Percentiles rank a stretch among this genome's conserved stretches.
Evolutionary conservation across 2,888 invertebrate species (phyloP).

Genomic region (Lepidonotus clava): DNA sequence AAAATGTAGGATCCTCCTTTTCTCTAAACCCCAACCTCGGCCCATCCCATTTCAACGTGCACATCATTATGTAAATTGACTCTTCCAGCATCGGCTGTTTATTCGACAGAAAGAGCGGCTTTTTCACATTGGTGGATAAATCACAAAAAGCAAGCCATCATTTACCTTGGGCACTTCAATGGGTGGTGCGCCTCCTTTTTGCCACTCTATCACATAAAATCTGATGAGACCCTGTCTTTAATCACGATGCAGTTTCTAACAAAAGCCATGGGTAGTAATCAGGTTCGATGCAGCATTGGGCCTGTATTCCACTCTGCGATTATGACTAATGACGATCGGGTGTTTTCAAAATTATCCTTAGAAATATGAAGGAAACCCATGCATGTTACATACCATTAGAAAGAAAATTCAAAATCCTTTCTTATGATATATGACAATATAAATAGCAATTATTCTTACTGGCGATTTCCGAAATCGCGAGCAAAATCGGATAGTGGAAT

Average conservation of each 20-base stretch:
- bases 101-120: conserved; percentile 1
- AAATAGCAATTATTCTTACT: too few species aligned
- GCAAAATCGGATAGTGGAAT: too few species aligned
- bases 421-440: too few species aligned
- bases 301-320: too few species aligned
- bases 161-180: background rate
- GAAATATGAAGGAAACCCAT: too few species aligned
- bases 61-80: conserved; percentile 14
- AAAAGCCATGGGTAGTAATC: background rate
- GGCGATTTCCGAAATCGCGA: too few species aligned
- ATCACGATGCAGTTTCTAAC: background rate
- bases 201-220: background rate
- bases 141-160: background rate
- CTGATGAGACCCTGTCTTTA: background rate
- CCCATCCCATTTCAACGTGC: background rate
- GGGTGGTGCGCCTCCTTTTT: background rate
- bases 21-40: background rate
- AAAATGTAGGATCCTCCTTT: too few species aligned
- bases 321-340: too few species aligned
- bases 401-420: too few species aligned
- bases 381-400: too few species aligned
- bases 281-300: too few species aligned
- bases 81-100: background rate
- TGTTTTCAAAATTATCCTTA: too few species aligned
- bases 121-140: background rate